phyloP scores from a whole-genome alignment of 2,797 vertebrate genomes.

The Eutrigla gurnardus region DNA sequence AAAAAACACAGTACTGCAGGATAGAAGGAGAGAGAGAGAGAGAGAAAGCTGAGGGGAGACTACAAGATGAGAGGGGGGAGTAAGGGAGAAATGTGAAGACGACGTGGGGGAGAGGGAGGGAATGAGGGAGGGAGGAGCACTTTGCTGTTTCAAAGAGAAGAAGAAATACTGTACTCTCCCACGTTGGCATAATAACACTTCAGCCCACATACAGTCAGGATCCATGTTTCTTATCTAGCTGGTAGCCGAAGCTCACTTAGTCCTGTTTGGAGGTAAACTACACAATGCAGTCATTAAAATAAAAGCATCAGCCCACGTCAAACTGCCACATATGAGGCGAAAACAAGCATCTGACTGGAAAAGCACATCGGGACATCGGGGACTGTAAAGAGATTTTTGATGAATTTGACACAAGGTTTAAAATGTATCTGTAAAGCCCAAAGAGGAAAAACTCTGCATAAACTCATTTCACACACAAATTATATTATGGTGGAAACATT shows the following conservation, averaged over 20 bases:
- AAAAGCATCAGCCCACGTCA: slow-evolving; percentile 30
- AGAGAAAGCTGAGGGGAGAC: slow-evolving; percentile 19
- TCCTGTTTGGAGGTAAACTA: slow-evolving; percentile 8
- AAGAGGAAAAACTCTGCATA: no score
- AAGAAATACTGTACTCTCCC: slow-evolving; percentile 52
- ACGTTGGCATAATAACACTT: slow-evolving; percentile 41
- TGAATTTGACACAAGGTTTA: neutral
- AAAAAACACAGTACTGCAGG: slow-evolving; percentile 23
- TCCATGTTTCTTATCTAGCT: slow-evolving; percentile 46
- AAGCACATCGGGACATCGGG: neutral
- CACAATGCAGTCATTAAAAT: neutral
- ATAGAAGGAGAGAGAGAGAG: slow-evolving; percentile 21
- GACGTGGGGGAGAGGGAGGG: slow-evolving; percentile 17
- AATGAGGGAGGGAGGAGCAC: slow-evolving; percentile 33
- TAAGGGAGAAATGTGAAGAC: slow-evolving; percentile 18
- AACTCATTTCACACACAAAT: neutral
- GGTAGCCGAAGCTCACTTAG: slow-evolving; percentile 16
- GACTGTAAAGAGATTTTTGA: neutral
- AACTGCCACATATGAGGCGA: slow-evolving; percentile 6
- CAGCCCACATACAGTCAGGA: slow-evolving; percentile 56
- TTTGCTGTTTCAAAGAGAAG: slow-evolving; percentile 49
- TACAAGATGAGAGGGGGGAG: slow-evolving; percentile 38
- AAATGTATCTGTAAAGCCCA: neutral
- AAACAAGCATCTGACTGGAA: slow-evolving; percentile 1
- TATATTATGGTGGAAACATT: neutral